Evolutionary conservation across 2,888 invertebrate genomes (phyloP), one percentile per base, ranked within the genome.

Genomic region (Cryptocephalus moraei): DNA sequence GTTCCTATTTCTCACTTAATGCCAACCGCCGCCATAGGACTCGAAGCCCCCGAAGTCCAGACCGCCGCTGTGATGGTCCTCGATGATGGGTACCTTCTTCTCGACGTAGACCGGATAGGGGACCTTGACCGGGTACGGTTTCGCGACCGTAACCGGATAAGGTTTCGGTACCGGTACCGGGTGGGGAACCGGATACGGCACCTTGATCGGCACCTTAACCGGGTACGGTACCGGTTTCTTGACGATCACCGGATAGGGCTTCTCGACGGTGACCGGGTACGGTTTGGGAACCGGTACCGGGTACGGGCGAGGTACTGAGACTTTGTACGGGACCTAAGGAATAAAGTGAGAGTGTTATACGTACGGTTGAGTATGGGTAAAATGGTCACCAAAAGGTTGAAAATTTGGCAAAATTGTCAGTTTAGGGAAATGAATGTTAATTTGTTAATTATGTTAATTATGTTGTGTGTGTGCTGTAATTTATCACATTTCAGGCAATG

Each of bases 91-190:
- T 9, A 77, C 72, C 45, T 76, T 76, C 56, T 76, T 74, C 50
- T 78, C 76, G 0, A 82, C 75, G 46, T 74, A 66, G 9, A 81
- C 76, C 0, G 81, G 80, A 0, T 77, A 75, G 1, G 79, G 77
- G 2, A 81, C 78, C n/a, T 72, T 68, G 34, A 73, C 73, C 47
- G 75, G 75, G 11, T 78, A 76, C 1, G 73, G 75, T 32, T 77
- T 73, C 48, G 76, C 72, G 1, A 79, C 73, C 40, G 76, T 73
- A 8, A 80, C 79, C 13, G 79, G 75, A 36, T 67, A 66, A 31
- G 70, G 70, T 56, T 69, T 66, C 12, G 67, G 66, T 32, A 67
- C 62, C 10, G 58, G 56, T 36, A 65, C 50, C 47, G 79, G 78
- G n/a, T 75, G 74, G 1, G 76, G 76, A 14, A 77, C 76, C 1